A percentile compares a stretch with the other conserved stretches of the same genome.
phyloP scores from a whole-genome alignment of 2,888 invertebrate species.

The Melinaea marsaeus region DNA sequence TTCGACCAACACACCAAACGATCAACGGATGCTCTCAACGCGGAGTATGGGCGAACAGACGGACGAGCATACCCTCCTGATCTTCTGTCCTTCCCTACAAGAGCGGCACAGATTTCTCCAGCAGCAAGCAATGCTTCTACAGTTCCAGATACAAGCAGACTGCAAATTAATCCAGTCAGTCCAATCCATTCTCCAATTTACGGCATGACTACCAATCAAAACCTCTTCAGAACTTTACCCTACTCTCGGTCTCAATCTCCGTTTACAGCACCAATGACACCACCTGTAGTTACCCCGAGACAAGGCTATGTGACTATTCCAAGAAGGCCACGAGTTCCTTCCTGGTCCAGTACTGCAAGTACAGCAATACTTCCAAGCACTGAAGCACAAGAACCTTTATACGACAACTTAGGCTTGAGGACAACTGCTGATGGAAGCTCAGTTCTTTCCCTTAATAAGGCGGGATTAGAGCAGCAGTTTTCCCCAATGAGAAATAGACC shows the following conservation, averaged over 20 bases:
- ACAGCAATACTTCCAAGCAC: conserved; percentile 70
- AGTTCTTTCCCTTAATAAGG: conserved; percentile 86
- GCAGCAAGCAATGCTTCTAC: conserved; percentile 90
- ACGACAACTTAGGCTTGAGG: conserved; percentile 90
- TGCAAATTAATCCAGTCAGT: conserved; percentile 80
- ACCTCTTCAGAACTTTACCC: conserved; percentile 87
- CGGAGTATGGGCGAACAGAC: conserved; percentile 75
- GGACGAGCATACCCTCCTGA: conserved; percentile 87
- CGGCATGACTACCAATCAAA: conserved; percentile 79
- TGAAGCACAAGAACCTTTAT: conserved; percentile 85
- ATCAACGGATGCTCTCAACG: conserved; percentile 75
- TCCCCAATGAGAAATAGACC: conserved; percentile 81
- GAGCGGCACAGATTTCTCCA: conserved; percentile 84
- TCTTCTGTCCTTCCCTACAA: conserved; percentile 86
- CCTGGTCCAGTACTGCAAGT: conserved; percentile 85
- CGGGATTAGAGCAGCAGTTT: conserved; percentile 74
- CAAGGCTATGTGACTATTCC: conserved; percentile 93
- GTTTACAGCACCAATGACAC: conserved; percentile 80
- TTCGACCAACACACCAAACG: conserved; percentile 79
- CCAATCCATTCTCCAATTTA: conserved; percentile 83
- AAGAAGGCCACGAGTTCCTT: conserved; percentile 87
- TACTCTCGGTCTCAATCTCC: conserved; percentile 89
- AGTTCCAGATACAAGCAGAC: conserved; percentile 83
- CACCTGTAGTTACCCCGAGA: conserved; percentile 83
- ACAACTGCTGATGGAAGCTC: conserved; percentile 93